A percentile compares a stretch with the other conserved stretches of the same genome.
Conservation (phyloP, 2,888 invertebrate species). For the Abrostola triplasia region DNA sequence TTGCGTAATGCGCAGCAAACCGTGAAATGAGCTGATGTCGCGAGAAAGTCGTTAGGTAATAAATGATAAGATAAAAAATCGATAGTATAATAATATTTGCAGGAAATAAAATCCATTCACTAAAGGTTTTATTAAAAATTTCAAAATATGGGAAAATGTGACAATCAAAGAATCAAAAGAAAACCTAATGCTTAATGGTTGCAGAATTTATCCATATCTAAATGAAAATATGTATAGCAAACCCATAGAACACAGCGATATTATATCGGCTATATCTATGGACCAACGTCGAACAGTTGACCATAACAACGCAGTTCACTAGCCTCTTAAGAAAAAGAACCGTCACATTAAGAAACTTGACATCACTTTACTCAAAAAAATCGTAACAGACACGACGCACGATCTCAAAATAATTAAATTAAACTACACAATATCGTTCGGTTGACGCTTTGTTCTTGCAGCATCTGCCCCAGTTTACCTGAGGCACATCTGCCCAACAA, state of each 20-base stretch:
- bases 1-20: conserved; percentile 60
- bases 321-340: not conserved
- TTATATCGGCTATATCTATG: no score
- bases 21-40: conserved; percentile 68
- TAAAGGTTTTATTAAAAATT: no score
- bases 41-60: conserved; percentile 46
- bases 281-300: no score
- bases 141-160: no score
- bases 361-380: conserved; percentile 3
- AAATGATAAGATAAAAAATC: conserved; percentile 27
- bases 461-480: conserved; percentile 85
- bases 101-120: conserved; percentile 3
- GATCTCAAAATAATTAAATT: conserved; percentile 77
- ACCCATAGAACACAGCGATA: no score
- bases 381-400: conserved; percentile 39
- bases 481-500: conserved; percentile 78
- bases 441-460: conserved; percentile 68
- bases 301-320: not conserved
- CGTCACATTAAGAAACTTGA: not conserved
- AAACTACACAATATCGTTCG: conserved; percentile 69
- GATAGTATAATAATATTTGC: conserved; percentile 5
- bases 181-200: no score
- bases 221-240: no score
- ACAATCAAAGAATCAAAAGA: no score
- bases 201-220: no score